Base-by-base conservation (phyloP, 2,888 invertebrate genomes). In the Lithodes maja region DNA sequence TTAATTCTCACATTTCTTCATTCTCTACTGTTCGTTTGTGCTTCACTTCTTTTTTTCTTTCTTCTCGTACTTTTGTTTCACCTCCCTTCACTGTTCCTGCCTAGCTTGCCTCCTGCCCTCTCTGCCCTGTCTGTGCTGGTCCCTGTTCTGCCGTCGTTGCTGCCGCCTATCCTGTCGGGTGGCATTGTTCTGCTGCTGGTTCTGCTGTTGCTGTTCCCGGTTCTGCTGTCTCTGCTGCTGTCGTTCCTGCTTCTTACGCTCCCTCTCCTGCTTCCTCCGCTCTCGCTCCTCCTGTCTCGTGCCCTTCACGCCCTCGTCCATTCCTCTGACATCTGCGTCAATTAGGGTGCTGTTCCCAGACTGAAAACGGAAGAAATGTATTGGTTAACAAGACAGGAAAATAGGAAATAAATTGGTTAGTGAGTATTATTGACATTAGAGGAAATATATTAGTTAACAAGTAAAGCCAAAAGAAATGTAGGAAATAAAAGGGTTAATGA, bases 41-140 rank as follows among this genome's bases (percentile, higher is more conserved):
- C 33, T 33, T 33, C 33, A 33, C 33, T 33, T 33, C 33, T 33
- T 33, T 33, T 33, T 33, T 33, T 33, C 33, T 33, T 33, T 33
- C 33, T 33, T 33, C 33, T 33, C 33, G 33, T 33, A 33, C 33
- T 33, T 15, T 55, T 85, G 15, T 52, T 55, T 53, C n/a, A 15
- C 75, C 49, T 68, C 78, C 78, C 55, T 17, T 78, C 69, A 33
- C 78, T 55, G 50, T 85, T 68, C 61, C 3, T 86, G 15, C 54
- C 54, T 80, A 9, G 33, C 33, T 33, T 33, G 33, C 33, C 33
- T 33, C 33, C 33, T 33, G 33, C 53, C 33, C 33, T 15, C 50
- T 83, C 83, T 2, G 9, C 53, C 33, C 33, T 15, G 50, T 83
- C 83, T 2, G 9, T 3, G n/a, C 55, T 50, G 49, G 52, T 50